Evolutionary conservation across 2,797 vertebrate species (phyloP).

Genomic region (Sciaenops ocellatus): DNA sequence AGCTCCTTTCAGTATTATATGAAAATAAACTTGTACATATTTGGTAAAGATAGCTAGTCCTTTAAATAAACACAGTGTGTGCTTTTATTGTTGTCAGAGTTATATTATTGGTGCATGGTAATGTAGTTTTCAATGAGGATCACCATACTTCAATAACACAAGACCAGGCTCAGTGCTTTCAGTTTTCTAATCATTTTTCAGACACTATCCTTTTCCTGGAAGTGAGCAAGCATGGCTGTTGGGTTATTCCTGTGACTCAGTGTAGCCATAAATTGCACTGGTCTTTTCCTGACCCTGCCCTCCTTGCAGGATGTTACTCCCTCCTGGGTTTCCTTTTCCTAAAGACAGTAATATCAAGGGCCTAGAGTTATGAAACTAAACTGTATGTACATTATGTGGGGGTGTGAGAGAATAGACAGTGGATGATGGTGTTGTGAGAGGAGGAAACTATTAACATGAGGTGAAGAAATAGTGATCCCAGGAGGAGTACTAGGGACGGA

Average conservation of each 20-base stretch:
- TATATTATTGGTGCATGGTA: background rate
- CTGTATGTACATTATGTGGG: background rate
- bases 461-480: background rate
- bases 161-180: background rate
- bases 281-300: constrained; percentile 66
- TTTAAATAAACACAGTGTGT: background rate
- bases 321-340: constrained; percentile 56
- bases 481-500: background rate
- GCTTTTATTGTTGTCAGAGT: background rate
- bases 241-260: constrained; percentile 66
- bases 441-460: constrained; percentile 20
- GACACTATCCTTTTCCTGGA: constrained; percentile 46
- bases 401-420: background rate
- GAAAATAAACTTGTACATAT: too few relatives aligned
- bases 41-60: background rate
- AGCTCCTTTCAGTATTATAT: background rate
- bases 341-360: constrained; percentile 51
- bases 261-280: constrained; percentile 36
- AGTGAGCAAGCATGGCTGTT: constrained; percentile 19
- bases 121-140: background rate
- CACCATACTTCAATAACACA: background rate
- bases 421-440: constrained; percentile 6
- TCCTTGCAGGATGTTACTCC: constrained; percentile 63
- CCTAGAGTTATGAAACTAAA: constrained; percentile 14
- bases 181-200: constrained; percentile 8